Percentiles rank a stretch among this genome's conserved stretches.
Conservation (phyloP, 2,113 vertebrate genomes). For the Psilopsiagon aurifrons region DNA sequence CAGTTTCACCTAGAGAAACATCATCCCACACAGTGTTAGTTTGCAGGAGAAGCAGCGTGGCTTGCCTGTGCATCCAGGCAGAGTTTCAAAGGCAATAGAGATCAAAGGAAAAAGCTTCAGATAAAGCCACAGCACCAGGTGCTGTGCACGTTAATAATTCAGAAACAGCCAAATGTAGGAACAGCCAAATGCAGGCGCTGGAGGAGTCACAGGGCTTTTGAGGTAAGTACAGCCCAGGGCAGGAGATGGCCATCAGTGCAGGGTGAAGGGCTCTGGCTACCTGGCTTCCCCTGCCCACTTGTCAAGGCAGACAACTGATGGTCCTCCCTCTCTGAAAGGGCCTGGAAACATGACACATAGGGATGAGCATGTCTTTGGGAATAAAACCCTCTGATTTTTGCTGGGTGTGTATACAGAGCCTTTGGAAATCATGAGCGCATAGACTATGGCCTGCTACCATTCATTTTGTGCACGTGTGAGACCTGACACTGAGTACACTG, state of each 20-base stretch:
- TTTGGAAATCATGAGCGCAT: neutral
- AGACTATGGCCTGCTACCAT: neutral
- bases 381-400: neutral
- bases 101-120: conserved; percentile 37
- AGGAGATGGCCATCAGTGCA: neutral
- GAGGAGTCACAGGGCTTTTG: neutral
- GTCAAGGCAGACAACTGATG: fast-evolving
- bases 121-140: neutral
- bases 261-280: neutral
- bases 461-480: fast-evolving
- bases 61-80: neutral
- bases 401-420: neutral
- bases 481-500: neutral
- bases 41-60: neutral
- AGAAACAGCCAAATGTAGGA: neutral
- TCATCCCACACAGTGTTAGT: neutral
- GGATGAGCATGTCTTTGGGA: neutral
- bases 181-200: neutral
- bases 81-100: conserved; percentile 20
- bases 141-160: neutral
- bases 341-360: fast-evolving
- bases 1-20: neutral
- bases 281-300: neutral
- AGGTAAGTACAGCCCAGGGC: neutral
- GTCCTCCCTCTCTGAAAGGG: neutral